Evolutionary conservation across 2,797 vertebrate species (phyloP).

Genomic region (Danio tinwini): DNA sequence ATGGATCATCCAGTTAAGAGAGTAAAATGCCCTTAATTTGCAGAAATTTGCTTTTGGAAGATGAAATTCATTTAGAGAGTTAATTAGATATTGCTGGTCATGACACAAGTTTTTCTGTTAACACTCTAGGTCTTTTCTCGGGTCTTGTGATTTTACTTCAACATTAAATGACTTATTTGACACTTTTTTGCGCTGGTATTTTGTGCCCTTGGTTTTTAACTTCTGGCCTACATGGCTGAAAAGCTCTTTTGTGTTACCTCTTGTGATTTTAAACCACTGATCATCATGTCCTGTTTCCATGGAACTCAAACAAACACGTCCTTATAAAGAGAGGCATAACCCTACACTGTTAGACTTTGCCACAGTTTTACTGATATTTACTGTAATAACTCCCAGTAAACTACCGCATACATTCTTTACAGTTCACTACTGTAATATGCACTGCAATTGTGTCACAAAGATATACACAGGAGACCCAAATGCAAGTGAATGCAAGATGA

Average conservation of each 20-base stretch:
- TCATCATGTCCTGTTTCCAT: slow-evolving; percentile 60
- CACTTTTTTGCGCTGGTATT: not conserved
- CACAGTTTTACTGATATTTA: no score
- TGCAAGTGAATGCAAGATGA: no score
- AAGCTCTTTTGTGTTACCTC: slow-evolving; percentile 63
- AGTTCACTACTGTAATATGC: no score
- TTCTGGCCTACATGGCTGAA: slow-evolving; percentile 13
- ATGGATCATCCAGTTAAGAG: not conserved
- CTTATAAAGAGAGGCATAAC: not conserved
- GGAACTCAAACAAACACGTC: slow-evolving; percentile 55
- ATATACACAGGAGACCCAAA: no score
- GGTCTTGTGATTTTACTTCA: not conserved
- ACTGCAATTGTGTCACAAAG: no score
- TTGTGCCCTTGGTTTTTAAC: not conserved
- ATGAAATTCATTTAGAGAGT: not conserved
- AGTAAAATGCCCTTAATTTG: not conserved
- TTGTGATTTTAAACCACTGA: slow-evolving; percentile 72
- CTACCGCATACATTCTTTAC: no score
- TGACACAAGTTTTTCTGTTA: not conserved
- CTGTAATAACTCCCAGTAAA: no score
- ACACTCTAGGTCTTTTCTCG: not conserved
- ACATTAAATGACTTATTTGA: not conserved
- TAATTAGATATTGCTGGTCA: not conserved
- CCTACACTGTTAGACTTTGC: no score
- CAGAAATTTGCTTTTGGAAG: slow-evolving; percentile 3